Evolutionary conservation across 2,113 vertebrate genomes (phyloP), one percentile per base, ranked within the genome.

Genomic region (Lycaon pictus): DNA sequence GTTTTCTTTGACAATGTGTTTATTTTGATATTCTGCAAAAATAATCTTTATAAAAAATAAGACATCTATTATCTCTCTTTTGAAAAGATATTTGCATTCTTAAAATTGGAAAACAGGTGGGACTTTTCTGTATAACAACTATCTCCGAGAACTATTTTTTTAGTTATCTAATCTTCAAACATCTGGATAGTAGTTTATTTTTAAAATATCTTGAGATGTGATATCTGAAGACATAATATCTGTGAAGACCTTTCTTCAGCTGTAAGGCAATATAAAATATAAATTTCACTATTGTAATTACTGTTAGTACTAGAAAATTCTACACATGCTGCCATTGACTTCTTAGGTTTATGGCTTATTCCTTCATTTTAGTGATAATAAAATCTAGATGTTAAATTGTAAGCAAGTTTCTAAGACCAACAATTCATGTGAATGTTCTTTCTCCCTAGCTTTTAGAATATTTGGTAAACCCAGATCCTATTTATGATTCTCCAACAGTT

Each of bases 401-500:
- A 80, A 79, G 72, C 53, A 92, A 25, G 60, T 89, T 95, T 96
- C 86, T 83, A n/a, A 83, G 37, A 74, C 17, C 22, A 94, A 29
- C 27, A 80, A 71, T 79, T 89, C 43, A 29, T 25, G 7, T 7
- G 11, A 69, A 60, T 62, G 22, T 17, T 82, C 55, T 80, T 88
- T 67, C n/a, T 53, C 89, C 87, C 93, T 84, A 56, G 51, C 25
- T 92, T 97, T 90, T 35, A 63, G 79, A 91, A 69, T n/a, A 83
- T 83, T 62, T 82, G 77, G 58, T 37, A 83, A 79, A 55, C 17
- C 37, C 62, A 93, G 63, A 85, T 71, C 63, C 72, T 67, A 51
- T 81, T 53, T 96, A 86, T 56, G 71, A 93, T 69, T 85, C 85
- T 90, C 82, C 76, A 89, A 72, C 43, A 22, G 23, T 95, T 97